These are phyloP conservation scores for Pseudomyrmex pallidus DNA, from an alignment of 1,140 invertebrate genomes.

Conservation along the genomic window DNA sequence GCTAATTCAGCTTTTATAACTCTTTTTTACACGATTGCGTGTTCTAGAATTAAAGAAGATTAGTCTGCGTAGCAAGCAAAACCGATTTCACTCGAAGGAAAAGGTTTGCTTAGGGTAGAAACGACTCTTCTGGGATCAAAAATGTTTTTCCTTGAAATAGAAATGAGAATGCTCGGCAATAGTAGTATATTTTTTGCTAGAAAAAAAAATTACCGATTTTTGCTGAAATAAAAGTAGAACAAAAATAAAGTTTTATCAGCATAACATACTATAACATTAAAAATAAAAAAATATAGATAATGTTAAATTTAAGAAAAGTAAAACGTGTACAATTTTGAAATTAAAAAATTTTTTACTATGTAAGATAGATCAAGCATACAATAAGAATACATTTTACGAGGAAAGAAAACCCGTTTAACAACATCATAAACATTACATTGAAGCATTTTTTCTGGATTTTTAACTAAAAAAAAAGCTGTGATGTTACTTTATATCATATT, in stretches of 20 bases:
- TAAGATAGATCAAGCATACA: background rate
- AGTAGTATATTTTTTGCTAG: background rate
- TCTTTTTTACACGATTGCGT: background rate
- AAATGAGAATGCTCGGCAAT: constrained; percentile 21
- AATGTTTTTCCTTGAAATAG: constrained; percentile 35
- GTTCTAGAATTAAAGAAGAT: constrained; percentile 35
- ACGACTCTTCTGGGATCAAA: constrained; percentile 28
- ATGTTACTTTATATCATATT: constrained; percentile 18
- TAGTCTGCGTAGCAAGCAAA: background rate
- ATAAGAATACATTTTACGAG: background rate
- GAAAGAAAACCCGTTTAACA: background rate
- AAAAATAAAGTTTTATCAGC: constrained; percentile 11
- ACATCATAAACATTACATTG: background rate
- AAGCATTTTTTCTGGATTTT: constrained; percentile 2
- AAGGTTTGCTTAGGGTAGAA: constrained; percentile 42
- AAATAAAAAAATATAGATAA: background rate
- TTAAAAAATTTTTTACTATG: background rate
- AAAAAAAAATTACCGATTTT: constrained; percentile 2
- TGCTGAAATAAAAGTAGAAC: background rate
- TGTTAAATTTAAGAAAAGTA: background rate
- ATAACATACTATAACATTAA: background rate
- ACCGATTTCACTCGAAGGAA: constrained; percentile 19
- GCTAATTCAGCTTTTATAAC: background rate
- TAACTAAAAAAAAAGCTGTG: background rate
- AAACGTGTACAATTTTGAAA: background rate